These are phyloP conservation scores for Dynastes hyllus DNA, from an alignment of 2,888 invertebrate species.

Conservation along the genomic window DNA sequence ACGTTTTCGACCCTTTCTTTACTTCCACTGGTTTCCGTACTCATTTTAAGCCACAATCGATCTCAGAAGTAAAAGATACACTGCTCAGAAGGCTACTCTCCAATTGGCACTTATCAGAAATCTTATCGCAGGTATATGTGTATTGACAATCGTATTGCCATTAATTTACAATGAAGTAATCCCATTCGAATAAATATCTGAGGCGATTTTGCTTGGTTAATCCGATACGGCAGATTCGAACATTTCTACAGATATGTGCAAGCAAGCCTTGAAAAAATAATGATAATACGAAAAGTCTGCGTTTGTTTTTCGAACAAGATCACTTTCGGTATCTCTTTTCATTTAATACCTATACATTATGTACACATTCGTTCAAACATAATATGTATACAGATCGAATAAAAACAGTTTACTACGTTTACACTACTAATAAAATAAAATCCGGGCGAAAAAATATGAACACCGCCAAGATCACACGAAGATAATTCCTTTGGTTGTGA, in stretches of 20 bases:
- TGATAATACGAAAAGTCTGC: slow-evolving; percentile 28
- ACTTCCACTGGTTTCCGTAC: background rate
- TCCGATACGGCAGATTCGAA: background rate
- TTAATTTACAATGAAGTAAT: slow-evolving; percentile 32
- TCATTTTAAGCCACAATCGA: background rate
- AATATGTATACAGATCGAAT: slow-evolving; percentile 27
- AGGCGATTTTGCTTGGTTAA: background rate
- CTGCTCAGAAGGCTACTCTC: slow-evolving; percentile 4
- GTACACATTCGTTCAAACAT: slow-evolving; percentile 15
- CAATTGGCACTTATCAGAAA: slow-evolving; percentile 35
- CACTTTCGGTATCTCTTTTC: slow-evolving; percentile 36
- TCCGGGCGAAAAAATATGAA: background rate
- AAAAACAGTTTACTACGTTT: slow-evolving; percentile 18
- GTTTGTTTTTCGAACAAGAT: slow-evolving; percentile 35
- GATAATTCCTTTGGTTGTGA: slow-evolving; percentile 6
- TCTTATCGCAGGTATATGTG: slow-evolving; percentile 26
- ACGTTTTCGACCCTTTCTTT: slow-evolving; percentile 21
- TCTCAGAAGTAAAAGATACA: background rate
- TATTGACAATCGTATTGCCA: slow-evolving; percentile 33
- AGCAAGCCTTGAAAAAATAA: slow-evolving; percentile 30
- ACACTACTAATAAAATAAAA: slow-evolving; percentile 15
- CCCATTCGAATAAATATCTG: slow-evolving; percentile 35
- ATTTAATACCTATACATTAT: slow-evolving; percentile 41
- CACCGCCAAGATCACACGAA: slow-evolving; percentile 33
- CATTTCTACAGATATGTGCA: background rate